Evolutionary conservation across 2,797 vertebrate genomes (phyloP), one percentile per base, ranked within the genome.

Genomic region (Phaenicophaeus curvirostris): DNA sequence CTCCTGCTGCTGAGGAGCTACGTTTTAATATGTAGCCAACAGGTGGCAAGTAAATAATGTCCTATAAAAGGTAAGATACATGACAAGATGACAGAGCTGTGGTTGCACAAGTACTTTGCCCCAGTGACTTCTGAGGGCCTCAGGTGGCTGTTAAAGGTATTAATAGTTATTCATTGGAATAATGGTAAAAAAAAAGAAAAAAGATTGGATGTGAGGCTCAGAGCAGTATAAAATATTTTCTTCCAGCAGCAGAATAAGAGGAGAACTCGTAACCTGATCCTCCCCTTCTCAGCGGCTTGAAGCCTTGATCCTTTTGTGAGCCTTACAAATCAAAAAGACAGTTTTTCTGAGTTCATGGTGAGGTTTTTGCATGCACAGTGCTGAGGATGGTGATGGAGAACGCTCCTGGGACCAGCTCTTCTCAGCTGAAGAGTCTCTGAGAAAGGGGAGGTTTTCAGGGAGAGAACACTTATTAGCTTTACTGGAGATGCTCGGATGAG

Each of bases 321-420:
- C 53, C 75, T 61, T 76, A 77, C 78, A 89, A 77, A 89, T 71
- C 78, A 63, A 42, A 48, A 19, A 84, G 55, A 55, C n/a, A 15
- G 17, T 39, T 15, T 35, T n/a, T 5, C 51, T 2, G 72, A 53
- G 94, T 61, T 53, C 75, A 41, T 8, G 55, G 87, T 15, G 31
- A 87, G 88, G 61, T 37, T 74, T 89, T 20, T n/a, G 33, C 0
- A 2, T 6, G 78, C 6, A 0, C 27, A 44, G 15, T 25, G 76
- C 5, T 37, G 81, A 87, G 88, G 78, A 48, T 69, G 15, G 75
- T 57, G 89, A 89, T 81, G 68, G 65, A 89, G 66, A 72, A 13
- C 19, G 1, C 91, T 58, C 73, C 5, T 11, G 93, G 91, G 93
- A 65, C 15, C 31, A 2, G 31, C 73, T 80, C 83, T 61, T 69